phyloP scores from a whole-genome alignment of 2,797 vertebrate species.

The Bradypodion ventrale region DNA sequence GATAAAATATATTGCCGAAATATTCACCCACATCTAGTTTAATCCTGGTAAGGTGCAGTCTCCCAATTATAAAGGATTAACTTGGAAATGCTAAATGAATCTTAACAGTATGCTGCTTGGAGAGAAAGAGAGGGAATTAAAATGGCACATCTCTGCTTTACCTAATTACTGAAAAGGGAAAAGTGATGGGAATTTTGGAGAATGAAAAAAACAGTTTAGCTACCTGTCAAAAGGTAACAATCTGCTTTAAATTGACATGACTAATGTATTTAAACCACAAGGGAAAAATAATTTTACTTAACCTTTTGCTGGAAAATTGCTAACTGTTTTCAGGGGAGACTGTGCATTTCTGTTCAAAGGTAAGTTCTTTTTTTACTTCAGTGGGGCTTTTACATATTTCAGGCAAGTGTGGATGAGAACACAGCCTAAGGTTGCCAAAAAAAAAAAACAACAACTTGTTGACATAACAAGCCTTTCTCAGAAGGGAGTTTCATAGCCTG shows the following conservation, averaged over 20 bases:
- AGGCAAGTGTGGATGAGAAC: neutral
- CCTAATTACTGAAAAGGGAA: slow-evolving; percentile 53
- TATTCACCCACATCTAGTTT: slow-evolving; percentile 21
- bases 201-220: slow-evolving; percentile 15
- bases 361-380: neutral
- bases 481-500: no score
- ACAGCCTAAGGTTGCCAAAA: neutral
- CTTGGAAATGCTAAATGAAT: slow-evolving; percentile 40
- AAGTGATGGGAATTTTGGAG: slow-evolving; percentile 45
- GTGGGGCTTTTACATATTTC: neutral
- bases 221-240: slow-evolving; percentile 31
- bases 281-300: slow-evolving; percentile 46
- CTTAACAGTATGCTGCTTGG: slow-evolving; percentile 28
- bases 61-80: slow-evolving; percentile 13
- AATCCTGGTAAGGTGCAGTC: slow-evolving; percentile 45
- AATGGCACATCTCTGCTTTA: slow-evolving; percentile 13
- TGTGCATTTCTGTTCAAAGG: neutral
- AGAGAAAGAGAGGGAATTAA: slow-evolving; percentile 37
- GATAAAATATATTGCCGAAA: neutral
- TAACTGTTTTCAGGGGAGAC: neutral
- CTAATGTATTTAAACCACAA: slow-evolving; percentile 49
- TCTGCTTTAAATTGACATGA: slow-evolving; percentile 30
- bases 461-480: no score
- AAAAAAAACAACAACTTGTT: no score
- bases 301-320: slow-evolving; percentile 1